These are phyloP conservation scores for Paraplagusia blochii DNA, from an alignment of 2,113 vertebrate species.

Conservation along the genomic window DNA sequence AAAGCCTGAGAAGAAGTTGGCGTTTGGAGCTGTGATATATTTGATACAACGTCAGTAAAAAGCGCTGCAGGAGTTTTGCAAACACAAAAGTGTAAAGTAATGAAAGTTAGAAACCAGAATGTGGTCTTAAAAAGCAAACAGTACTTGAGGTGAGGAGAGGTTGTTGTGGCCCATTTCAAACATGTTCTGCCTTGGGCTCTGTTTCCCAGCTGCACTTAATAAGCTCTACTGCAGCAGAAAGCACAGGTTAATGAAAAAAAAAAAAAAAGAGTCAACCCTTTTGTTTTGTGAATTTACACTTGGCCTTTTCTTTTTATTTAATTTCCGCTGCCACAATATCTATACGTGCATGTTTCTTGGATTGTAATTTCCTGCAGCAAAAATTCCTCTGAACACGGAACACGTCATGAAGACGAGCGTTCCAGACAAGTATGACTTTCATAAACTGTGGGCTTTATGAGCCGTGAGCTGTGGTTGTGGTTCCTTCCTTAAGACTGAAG, in stretches of 20 bases:
- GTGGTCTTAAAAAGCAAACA: conserved; percentile 10
- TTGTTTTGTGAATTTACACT: conserved; percentile 39
- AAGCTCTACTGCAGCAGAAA: conserved; percentile 40
- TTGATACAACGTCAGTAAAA: too few relatives aligned
- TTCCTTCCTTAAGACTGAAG: background rate
- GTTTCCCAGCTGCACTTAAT: conserved; percentile 62
- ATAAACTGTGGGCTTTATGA: background rate
- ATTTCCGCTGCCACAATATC: conserved; percentile 46
- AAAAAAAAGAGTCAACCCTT: conserved; percentile 48
- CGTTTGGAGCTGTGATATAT: too few relatives aligned
- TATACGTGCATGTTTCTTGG: conserved; percentile 13
- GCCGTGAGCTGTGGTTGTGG: background rate
- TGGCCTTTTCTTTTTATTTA: conserved; percentile 58
- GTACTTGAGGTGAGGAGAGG: conserved; percentile 7
- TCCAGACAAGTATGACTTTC: conserved; percentile 1
- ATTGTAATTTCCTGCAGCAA: conserved; percentile 59
- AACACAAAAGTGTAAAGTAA: background rate
- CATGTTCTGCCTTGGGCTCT: conserved; percentile 43
- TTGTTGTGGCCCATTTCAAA: conserved; percentile 36
- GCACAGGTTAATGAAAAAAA: conserved; percentile 60
- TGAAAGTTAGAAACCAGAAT: conserved; percentile 25
- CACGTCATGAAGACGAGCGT: conserved; percentile 13
- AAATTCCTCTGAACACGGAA: conserved; percentile 39
- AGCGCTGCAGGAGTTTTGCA: background rate
- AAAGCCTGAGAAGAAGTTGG: conserved; percentile 5